Percentiles rank a stretch among this genome's conserved stretches.
phyloP scores from a whole-genome alignment of 1,140 invertebrate species.

The Drosophila albomicans region DNA sequence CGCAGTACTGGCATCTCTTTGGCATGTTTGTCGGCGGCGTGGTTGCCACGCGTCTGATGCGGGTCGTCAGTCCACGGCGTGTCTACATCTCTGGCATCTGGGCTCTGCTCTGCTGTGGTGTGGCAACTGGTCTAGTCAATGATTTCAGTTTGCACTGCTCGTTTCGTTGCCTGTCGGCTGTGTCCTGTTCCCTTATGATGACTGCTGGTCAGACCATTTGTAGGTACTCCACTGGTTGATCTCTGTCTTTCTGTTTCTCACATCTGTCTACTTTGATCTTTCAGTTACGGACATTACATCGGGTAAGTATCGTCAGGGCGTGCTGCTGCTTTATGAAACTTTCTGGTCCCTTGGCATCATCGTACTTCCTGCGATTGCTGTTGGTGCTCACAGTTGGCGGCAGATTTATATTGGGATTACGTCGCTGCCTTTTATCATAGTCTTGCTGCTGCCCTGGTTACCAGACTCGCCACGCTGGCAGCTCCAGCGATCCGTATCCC shows the following conservation, averaged over 20 bases:
- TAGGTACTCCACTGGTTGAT: conserved; percentile 46
- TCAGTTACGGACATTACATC: conserved; percentile 81
- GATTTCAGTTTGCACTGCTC: conserved; percentile 82
- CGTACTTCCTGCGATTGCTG: conserved; percentile 76
- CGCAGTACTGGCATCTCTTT: conserved; percentile 85
- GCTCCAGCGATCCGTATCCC: conserved; percentile 59
- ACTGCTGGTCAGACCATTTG: conserved; percentile 79
- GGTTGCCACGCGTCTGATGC: conserved; percentile 80
- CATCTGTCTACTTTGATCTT: not conserved
- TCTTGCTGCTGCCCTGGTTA: conserved; percentile 82
- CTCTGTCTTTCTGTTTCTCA: not conserved
- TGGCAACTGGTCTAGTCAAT: conserved; percentile 73
- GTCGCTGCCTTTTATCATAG: conserved; percentile 74
- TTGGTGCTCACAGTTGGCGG: conserved; percentile 80
- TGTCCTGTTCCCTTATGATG: conserved; percentile 81
- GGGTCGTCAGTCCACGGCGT: conserved; percentile 77
- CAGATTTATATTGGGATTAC: conserved; percentile 83
- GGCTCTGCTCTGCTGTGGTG: conserved; percentile 72
- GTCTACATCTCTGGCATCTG: conserved; percentile 79
- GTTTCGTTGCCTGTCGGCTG: conserved; percentile 78
- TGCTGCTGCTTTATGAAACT: conserved; percentile 80
- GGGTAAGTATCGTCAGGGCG: conserved; percentile 71
- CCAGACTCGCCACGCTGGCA: conserved; percentile 85
- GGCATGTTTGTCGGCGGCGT: conserved; percentile 84
- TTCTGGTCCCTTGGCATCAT: conserved; percentile 85